phyloP scores from a whole-genome alignment of 2,113 vertebrate species.

The Pangasianodon gigas region DNA sequence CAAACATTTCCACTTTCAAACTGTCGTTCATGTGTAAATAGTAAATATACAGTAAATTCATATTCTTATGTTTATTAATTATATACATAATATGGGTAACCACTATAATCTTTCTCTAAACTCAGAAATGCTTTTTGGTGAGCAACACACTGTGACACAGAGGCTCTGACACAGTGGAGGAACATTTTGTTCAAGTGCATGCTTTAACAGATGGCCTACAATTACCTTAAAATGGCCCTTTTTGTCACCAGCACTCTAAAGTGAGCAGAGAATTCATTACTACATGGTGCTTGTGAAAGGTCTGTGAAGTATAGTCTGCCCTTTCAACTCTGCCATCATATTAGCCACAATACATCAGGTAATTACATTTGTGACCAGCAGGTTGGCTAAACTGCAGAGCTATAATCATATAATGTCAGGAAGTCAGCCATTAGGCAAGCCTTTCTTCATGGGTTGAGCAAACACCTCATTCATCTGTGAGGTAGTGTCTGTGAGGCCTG shows the following conservation, averaged over 20 bases:
- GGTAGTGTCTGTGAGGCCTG: conserved; percentile 12
- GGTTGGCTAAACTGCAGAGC: conserved; percentile 41
- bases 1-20: neutral
- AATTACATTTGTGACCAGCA: conserved; percentile 42
- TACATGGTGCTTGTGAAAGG: conserved; percentile 38
- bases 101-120: neutral
- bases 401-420: conserved; percentile 35
- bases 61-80: neutral
- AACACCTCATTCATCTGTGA: conserved; percentile 34
- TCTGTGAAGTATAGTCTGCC: conserved; percentile 40
- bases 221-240: conserved; percentile 26
- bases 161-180: neutral
- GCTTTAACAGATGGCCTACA: conserved; percentile 17
- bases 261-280: conserved; percentile 44
- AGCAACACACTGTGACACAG: neutral
- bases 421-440: conserved; percentile 23
- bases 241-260: conserved; percentile 43
- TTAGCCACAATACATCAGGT: conserved; percentile 44
- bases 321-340: conserved; percentile 50
- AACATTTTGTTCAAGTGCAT: neutral
- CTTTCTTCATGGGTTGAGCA: conserved; percentile 32
- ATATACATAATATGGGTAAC: neutral
- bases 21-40: neutral
- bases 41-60: neutral
- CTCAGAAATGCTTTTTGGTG: neutral